Percentiles rank a stretch among this genome's conserved stretches.
Conservation (phyloP, 2,797 vertebrate genomes). For the Sylvia borin region DNA sequence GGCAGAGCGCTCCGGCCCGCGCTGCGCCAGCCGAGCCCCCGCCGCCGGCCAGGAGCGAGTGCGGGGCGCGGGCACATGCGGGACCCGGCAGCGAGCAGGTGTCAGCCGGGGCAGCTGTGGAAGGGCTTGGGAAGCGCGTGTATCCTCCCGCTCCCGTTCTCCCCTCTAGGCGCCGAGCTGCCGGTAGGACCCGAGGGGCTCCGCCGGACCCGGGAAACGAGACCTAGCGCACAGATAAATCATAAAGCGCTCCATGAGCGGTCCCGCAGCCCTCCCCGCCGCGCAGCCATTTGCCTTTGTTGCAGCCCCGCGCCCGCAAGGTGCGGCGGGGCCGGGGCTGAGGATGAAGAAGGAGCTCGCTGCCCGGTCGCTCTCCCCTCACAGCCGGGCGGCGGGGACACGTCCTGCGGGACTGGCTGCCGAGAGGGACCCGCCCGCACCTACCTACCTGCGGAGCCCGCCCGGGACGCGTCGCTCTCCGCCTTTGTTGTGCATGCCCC, state of each 20-base stretch:
- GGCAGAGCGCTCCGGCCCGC: neutral
- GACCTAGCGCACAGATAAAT: neutral
- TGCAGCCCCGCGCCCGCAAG: conserved; percentile 11
- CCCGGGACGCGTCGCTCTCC: neutral
- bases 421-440: neutral
- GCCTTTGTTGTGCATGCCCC: conserved; percentile 38
- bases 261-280: neutral
- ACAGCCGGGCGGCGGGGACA: neutral
- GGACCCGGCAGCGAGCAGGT: neutral
- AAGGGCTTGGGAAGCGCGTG: neutral
- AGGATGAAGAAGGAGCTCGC: neutral
- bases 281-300: conserved; percentile 66
- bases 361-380: neutral
- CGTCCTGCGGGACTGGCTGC: neutral
- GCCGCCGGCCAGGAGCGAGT: neutral
- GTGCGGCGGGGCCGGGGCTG: neutral
- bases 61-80: neutral
- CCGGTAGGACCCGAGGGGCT: neutral
- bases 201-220: neutral
- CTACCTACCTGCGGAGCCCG: neutral
- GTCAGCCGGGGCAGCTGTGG: neutral
- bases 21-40: neutral
- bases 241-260: neutral
- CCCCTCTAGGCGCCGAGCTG: neutral
- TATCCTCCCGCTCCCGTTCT: neutral